phyloP scores from a whole-genome alignment of 2,797 vertebrate species.

The Enteromius trimaculatus region DNA sequence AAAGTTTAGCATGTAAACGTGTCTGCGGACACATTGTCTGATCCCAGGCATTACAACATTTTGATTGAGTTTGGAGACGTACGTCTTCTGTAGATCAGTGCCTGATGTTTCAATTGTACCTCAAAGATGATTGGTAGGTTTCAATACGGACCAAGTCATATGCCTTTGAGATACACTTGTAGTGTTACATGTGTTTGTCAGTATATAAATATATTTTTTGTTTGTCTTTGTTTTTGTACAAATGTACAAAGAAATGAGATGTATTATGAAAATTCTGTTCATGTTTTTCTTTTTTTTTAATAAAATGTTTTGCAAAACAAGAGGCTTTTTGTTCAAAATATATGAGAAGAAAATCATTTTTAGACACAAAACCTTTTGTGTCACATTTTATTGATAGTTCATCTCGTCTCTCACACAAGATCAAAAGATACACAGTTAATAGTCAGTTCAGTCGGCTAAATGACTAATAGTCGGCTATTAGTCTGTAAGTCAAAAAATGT shows the following conservation, averaged over 20 bases:
- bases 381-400: constrained; percentile 60
- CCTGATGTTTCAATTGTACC: constrained; percentile 38
- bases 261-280: constrained; percentile 65
- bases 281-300: constrained; percentile 52
- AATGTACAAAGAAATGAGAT: constrained; percentile 83
- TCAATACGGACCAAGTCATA: constrained; percentile 1
- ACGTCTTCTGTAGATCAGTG: constrained; percentile 40
- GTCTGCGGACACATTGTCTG: constrained; percentile 35
- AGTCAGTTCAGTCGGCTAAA: constrained; percentile 49
- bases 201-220: constrained; percentile 51
- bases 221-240: constrained; percentile 68
- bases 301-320: constrained; percentile 64
- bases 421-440: constrained; percentile 60
- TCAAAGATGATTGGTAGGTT: constrained; percentile 47
- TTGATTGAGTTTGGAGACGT: constrained; percentile 57
- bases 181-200: constrained; percentile 43
- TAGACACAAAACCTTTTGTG: constrained; percentile 23
- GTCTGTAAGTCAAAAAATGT: constrained; percentile 55
- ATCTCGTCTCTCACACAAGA: constrained; percentile 58
- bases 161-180: constrained; percentile 44
- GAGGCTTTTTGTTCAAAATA: neutral
- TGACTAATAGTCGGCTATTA: too few species aligned
- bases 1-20: constrained; percentile 13
- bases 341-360: neutral
- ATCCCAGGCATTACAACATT: constrained; percentile 52